Evolutionary conservation across 2,113 vertebrate species (phyloP), one percentile per base, ranked within the genome.

Genomic region (Rhea americana): DNA sequence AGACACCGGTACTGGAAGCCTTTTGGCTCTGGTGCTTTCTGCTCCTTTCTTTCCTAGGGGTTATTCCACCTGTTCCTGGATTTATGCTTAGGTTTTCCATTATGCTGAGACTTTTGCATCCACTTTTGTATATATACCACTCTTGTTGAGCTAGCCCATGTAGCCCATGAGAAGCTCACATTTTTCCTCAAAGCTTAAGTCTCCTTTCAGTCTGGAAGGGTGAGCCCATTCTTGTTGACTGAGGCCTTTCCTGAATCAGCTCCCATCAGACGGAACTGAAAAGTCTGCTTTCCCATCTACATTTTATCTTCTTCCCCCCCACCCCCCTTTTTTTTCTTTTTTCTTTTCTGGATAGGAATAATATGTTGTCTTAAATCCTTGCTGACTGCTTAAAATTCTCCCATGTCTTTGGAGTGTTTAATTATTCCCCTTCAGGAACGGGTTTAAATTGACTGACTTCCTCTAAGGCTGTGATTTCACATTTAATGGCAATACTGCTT

Each of bases 311-410:
- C 55, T 58, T 58, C 30, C 55, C 35, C 35, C 35, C 35, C 35
- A n/a, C n/a, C 15, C 35, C 35, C 6, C 6, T 35, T 35, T 51
- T 53, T 62, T 79, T 51, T 80, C 43, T 81, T 73, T 47, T 61
- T 70, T 56, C 66, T 28, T 79, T 88, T 88, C 65, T 61, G 8
- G 28, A n/a, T 91, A 81, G 81, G 51, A 90, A 92, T 86, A 88
- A 86, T 95, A 86, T 51, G 83, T 94, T 96, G 92, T 84, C 83
- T 94, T 81, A 91, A 96, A 93, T 86, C 93, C 90, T 95, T 56
- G 90, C 96, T 79, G 96, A 81, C 96, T 96, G 89, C 89, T 96
- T 96, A 95, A 96, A 96, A 96, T 96, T 96, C 92, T 90, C 94
- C 94, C 74, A 89, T 89, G 93, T 96, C 94, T 91, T 96, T 37